Base-by-base conservation (phyloP, 2,113 vertebrate genomes). In the Microtus richardsoni region DNA sequence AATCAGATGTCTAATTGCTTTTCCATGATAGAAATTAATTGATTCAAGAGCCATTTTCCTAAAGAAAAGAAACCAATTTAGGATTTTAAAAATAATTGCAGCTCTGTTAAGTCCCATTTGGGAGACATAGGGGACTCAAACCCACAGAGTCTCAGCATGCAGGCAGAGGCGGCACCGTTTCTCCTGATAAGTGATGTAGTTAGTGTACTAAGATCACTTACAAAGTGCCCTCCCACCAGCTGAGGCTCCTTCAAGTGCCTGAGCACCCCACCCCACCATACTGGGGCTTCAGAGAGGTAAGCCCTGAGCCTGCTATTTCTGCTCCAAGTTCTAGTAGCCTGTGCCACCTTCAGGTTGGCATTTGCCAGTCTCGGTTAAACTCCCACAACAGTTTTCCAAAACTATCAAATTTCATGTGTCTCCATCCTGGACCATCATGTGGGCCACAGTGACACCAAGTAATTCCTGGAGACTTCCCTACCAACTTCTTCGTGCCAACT, bases 61-160 rank as follows among this genome's bases (percentile, higher is more conserved):
- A n/a, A 88, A 91, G 70, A 93, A 97, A 94, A 95, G 68, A 93
- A 95, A 68, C 60, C 92, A 90, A 96, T 95, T 96, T 96, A 92
- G 66, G 47, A 95, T 70, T 96, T 94, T 77, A 91, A 80, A 91
- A 96, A 91, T 92, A 94, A 96, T 78, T 95, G 93, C 47, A 58
- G 41, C 71, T 96, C 71, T 93, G 95, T 93, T 93, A 75, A 64
- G 64, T 93, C 73, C 93, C 80, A 88, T 92, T 91, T 92, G 28
- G 39, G 47, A 52, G n/a, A 96, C 47, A 41, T 52, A 80, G 28
- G 36, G 1, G 66, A 88, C 13, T 21, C 39, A 39, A 60, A 78
- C 62, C 92, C 91, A 88, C 66, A 93, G 87, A 74, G 58, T 68
- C 84, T 5, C 71, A 88, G 84, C 74, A 62, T 49, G 77, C 7